These are phyloP conservation scores for Plutomurus gul DNA, from an alignment of 1,140 invertebrate species.

Conservation along the genomic window DNA sequence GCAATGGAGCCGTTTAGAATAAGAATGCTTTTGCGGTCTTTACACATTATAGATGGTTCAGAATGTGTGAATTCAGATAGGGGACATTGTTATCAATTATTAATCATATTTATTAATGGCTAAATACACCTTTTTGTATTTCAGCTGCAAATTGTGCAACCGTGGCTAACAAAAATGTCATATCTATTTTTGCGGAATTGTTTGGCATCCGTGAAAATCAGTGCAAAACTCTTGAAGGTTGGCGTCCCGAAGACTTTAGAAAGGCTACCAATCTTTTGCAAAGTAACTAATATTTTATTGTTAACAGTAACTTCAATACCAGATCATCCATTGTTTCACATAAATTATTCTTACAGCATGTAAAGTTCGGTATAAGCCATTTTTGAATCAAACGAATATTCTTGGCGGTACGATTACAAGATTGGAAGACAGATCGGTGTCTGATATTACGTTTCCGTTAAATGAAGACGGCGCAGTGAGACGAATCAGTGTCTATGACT, in stretches of 20 bases:
- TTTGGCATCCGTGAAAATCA: neutral
- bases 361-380: constrained; percentile 32
- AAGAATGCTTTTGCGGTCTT: too few species aligned
- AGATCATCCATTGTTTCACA: too few species aligned
- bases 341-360: too few species aligned
- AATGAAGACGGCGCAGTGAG: neutral
- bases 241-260: neutral
- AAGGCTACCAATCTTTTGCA: neutral
- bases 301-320: too few species aligned
- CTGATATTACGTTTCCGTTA: neutral
- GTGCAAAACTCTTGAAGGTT: neutral
- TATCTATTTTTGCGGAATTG: neutral
- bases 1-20: too few species aligned
- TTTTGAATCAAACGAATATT: neutral
- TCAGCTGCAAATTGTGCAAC: neutral
- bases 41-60: too few species aligned
- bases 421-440: neutral
- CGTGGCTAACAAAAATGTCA: neutral
- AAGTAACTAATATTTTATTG: neutral
- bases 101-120: too few species aligned
- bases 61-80: too few species aligned
- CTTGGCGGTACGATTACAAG: neutral
- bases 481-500: constrained; percentile 17
- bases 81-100: too few species aligned
- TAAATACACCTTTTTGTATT: neutral